Conservation (phyloP, 2,888 invertebrate genomes). For the Campoletis raptor region DNA sequence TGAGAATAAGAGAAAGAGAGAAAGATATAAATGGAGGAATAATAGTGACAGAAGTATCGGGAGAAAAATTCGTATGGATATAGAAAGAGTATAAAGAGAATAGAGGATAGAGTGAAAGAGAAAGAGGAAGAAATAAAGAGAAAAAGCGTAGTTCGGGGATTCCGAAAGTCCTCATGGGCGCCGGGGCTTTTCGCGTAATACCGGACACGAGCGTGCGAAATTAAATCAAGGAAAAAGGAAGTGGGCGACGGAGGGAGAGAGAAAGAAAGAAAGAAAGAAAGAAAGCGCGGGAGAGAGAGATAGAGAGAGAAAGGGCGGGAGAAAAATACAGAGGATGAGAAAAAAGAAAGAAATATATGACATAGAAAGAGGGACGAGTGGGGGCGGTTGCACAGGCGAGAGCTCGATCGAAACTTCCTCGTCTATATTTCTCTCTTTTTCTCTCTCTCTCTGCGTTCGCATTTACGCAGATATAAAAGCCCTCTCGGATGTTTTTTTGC, state of each 20-base stretch:
- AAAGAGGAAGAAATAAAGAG: slow-evolving; percentile 15
- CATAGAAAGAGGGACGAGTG: slow-evolving; percentile 53
- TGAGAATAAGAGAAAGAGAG: slow-evolving; percentile 15
- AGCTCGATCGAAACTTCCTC: slow-evolving; percentile 79
- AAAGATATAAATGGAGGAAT: slow-evolving; percentile 29
- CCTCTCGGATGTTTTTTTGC: slow-evolving; percentile 77
- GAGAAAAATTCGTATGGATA: slow-evolving; percentile 29
- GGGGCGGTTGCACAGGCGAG: slow-evolving; percentile 72
- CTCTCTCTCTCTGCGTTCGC: slow-evolving; percentile 71
- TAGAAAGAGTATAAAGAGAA: slow-evolving; percentile 37
- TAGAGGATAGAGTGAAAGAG: slow-evolving; percentile 31
- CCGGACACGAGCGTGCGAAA: slow-evolving; percentile 75
- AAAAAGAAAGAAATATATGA: slow-evolving; percentile 48
- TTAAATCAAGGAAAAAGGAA: slow-evolving; percentile 73
- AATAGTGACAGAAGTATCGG: slow-evolving; percentile 1
- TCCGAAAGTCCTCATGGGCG: slow-evolving; percentile 64
- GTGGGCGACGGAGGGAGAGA: slow-evolving; percentile 52
- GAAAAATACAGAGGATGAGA: slow-evolving; percentile 49
- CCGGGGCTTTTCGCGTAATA: slow-evolving; percentile 71
- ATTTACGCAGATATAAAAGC: slow-evolving; percentile 80
- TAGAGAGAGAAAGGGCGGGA: slow-evolving; percentile 24
- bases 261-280: slow-evolving; percentile 43
- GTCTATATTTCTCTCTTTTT: slow-evolving; percentile 45
- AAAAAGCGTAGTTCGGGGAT: slow-evolving; percentile 61
- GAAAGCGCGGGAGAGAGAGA: slow-evolving; percentile 42